Evolutionary conservation across 92 coral and sea anemone species (phyloP).

Genomic region (Parazoanthus swiftii): DNA sequence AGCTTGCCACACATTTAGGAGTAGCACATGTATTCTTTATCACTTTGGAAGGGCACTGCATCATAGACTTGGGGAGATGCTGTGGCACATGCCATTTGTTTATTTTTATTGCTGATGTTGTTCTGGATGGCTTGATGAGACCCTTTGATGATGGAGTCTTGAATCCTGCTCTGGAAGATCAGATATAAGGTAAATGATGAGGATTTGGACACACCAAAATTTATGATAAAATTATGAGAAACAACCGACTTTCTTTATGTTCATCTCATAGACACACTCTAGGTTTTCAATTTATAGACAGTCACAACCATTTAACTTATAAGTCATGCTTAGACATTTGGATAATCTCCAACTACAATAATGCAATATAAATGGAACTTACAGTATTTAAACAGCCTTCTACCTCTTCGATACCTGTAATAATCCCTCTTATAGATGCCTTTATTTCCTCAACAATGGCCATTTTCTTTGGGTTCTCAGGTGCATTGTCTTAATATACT

Average conservation of each 20-base stretch:
- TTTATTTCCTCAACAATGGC: too few species aligned
- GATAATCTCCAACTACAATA: too few species aligned
- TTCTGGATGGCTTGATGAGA: neutral
- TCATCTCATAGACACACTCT: neutral
- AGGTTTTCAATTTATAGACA: too few species aligned
- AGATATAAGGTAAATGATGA: neutral
- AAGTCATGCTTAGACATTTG: too few species aligned
- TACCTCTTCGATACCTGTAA: too few species aligned
- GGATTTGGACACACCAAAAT: neutral
- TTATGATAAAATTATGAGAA: too few species aligned
- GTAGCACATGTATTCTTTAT: neutral
- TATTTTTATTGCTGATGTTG: neutral
- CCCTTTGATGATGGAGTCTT: conserved; percentile 1
- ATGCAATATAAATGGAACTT: too few species aligned
- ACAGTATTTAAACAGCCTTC: too few species aligned
- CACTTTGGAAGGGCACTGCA: neutral
- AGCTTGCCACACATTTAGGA: neutral
- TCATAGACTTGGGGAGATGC: neutral
- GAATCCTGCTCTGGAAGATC: neutral
- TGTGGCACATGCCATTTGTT: neutral
- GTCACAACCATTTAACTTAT: too few species aligned
- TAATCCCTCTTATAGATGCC: too few species aligned
- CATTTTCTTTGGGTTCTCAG: too few species aligned
- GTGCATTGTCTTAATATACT: too few species aligned
- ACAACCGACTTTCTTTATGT: neutral